phyloP scores from a whole-genome alignment of 1,140 invertebrate species.

The Tachypleus tridentatus region DNA sequence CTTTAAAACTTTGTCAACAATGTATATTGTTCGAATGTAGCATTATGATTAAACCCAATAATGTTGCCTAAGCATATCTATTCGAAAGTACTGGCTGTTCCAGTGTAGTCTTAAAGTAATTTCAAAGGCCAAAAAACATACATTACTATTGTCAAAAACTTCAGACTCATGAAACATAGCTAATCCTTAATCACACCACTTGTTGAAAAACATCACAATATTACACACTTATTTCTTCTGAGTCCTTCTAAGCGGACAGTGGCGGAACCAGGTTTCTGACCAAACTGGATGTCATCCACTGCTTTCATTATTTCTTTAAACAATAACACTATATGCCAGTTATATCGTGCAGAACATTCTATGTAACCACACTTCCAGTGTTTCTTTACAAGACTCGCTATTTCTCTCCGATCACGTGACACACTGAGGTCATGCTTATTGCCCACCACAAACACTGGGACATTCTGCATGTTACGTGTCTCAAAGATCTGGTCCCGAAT shows the following conservation, averaged over 20 bases:
- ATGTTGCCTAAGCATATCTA: no score
- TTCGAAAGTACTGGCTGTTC: no score
- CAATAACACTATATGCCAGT: constrained; percentile 51
- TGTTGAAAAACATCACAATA: constrained; percentile 5
- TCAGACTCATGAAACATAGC: no score
- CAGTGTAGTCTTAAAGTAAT: no score
- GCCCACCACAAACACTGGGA: constrained; percentile 80
- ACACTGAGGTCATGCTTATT: constrained; percentile 67
- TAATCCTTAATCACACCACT: no score
- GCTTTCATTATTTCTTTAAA: constrained; percentile 52
- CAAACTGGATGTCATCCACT: constrained; percentile 35
- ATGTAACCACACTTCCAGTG: constrained; percentile 86
- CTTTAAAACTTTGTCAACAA: no score
- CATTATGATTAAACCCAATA: no score
- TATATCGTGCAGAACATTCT: constrained; percentile 87
- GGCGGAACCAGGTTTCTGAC: constrained; percentile 4
- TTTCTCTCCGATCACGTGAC: constrained; percentile 42
- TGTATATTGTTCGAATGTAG: no score
- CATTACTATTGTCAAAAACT: no score
- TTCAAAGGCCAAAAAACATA: no score
- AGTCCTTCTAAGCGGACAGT: constrained; percentile 9
- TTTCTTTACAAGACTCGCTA: constrained; percentile 54
- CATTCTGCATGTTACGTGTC: constrained; percentile 76
- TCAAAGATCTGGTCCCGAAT: constrained; percentile 85
- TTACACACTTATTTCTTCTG: constrained; percentile 11